Base-by-base conservation (phyloP, 2,888 invertebrate genomes). In the Habrosyne pyritoides region DNA sequence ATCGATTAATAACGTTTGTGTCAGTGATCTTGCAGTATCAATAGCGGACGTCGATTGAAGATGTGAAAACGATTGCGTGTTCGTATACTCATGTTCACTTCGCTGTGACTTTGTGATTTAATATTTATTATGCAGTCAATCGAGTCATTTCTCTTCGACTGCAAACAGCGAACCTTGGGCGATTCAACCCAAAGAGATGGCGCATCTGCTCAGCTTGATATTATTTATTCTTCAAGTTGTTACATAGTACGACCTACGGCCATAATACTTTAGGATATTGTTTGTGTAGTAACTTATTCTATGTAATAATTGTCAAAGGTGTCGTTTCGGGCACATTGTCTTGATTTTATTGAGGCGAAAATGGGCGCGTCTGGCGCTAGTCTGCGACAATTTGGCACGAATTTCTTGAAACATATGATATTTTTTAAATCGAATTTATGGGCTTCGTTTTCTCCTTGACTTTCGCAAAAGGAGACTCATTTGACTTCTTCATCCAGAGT, bases 321-420 rank as follows among this genome's bases (percentile, higher is more conserved):
- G 56, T 58, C 55, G 53, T 54, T 67, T 64, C 59, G 56, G 56
- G 52, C 50, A 57, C 53, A 67, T 60, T 59, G 64, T 66, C 55
- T 69, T 61, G 53, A 69, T 77, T 64, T 70, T 66, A 63, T 67
- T 60, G 57, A 57, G 58, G 57, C 59, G 57, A 52, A 55, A 64
- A 69, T 68, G 64, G 67, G 66, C 62, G 66, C 66, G 81, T 81
- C 81, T 83, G 68, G 72, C 66, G 64, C 62, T 59, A 70, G 83
- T 81, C 83, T 81, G 72, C 56, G 55, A 59, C 57, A 53, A 69
- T 73, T 81, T 80, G 77, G 75, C 78, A 79, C 73, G 67, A 52
- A 59, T 62, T 60, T 57, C 30, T 54, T 52, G 59, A 57, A 68
- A 62, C 67, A 61, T 64, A 47, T 55, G 53, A 53, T 4, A 18